phyloP scores from a whole-genome alignment of 2,797 vertebrate genomes.

The Acanthurus tractus region DNA sequence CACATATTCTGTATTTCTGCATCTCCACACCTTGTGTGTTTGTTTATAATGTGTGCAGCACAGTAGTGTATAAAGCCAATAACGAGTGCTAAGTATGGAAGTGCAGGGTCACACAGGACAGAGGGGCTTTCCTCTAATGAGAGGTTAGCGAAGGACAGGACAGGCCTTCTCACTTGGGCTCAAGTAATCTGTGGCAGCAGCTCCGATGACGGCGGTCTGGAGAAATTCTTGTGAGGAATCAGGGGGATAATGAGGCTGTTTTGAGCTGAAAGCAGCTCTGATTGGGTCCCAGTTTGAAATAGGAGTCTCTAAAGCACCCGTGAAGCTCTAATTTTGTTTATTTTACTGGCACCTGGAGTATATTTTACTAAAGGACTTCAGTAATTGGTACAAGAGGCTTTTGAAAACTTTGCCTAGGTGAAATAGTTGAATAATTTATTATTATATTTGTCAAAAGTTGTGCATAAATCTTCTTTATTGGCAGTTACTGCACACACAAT shows the following conservation, averaged over 20 bases:
- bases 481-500: too few species aligned
- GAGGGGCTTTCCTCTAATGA: conserved; percentile 25
- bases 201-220: conserved; percentile 17
- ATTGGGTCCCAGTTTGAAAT: neutral
- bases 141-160: conserved; percentile 11
- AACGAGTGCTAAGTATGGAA: conserved; percentile 24
- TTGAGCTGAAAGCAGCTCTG: conserved; percentile 6
- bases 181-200: conserved; percentile 27
- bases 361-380: conserved; percentile 1
- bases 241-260: neutral
- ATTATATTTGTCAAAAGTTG: too few species aligned
- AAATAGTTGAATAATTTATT: too few species aligned
- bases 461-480: too few species aligned
- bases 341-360: neutral
- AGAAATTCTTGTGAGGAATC: conserved; percentile 23
- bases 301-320: neutral
- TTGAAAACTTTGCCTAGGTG: too few species aligned
- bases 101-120: conserved; percentile 22
- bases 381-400: neutral
- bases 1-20: too few species aligned
- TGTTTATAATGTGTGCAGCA: neutral
- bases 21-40: neutral
- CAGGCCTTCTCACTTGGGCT: conserved; percentile 15
- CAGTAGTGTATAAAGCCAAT: conserved; percentile 27
- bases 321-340: conserved; percentile 2